phyloP scores from a whole-genome alignment of 1,140 invertebrate species.

The Cyrtorhinus lividipennis region DNA sequence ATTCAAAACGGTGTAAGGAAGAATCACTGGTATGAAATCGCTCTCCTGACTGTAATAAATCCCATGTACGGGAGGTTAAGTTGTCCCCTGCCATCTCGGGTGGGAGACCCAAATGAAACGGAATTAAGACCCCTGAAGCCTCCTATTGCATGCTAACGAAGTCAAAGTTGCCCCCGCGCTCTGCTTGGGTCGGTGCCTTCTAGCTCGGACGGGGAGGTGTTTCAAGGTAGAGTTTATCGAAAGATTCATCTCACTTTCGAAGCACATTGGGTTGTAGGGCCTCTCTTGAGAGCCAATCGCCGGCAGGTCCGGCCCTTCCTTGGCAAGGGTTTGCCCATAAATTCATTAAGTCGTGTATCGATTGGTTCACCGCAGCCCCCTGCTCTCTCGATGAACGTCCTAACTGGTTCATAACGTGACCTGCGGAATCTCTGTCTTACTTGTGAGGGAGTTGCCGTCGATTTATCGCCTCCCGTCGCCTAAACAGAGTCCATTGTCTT shows the following conservation, averaged over 20 bases:
- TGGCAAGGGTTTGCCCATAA: no score
- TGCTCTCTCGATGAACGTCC: no score
- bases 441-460: no score
- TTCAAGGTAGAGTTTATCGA: neutral
- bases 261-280: neutral
- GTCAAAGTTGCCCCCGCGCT: neutral
- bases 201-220: neutral
- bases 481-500: no score
- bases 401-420: no score
- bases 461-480: no score
- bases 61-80: neutral
- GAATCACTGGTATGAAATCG: constrained; percentile 1
- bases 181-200: no score
- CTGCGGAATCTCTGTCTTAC: no score
- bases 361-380: no score
- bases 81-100: neutral
- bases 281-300: no score
- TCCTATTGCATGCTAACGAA: neutral
- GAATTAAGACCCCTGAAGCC: neutral
- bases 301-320: no score
- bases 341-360: no score
- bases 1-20: neutral
- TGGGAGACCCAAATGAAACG: neutral
- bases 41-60: neutral
- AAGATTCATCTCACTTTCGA: constrained; percentile 2